Evolutionary conservation across 1,140 invertebrate genomes (phyloP).

Genomic region (Drosophila repleta): DNA sequence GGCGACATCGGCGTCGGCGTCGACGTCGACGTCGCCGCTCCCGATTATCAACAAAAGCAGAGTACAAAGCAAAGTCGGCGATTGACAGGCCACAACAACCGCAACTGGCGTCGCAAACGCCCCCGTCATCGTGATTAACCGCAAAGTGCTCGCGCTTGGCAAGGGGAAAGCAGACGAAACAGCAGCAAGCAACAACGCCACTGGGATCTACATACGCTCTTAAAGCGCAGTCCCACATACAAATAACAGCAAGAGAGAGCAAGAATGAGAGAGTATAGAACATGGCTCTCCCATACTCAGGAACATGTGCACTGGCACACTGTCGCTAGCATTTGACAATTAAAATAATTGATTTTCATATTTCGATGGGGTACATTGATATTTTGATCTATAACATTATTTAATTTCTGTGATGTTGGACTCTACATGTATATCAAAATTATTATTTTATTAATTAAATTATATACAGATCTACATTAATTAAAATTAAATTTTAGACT

Average conservation of each 20-base stretch:
- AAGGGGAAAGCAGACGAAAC: background rate
- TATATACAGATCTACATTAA: no score
- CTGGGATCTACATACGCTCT: constrained; percentile 51
- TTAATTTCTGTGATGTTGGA: no score
- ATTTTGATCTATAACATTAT: background rate
- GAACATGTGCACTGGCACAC: constrained; percentile 43
- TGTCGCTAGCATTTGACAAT: constrained; percentile 12
- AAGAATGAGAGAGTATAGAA: constrained; percentile 6
- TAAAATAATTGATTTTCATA: no score
- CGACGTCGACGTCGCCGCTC: constrained; percentile 15
- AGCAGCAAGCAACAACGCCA: background rate
- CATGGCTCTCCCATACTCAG: constrained; percentile 15
- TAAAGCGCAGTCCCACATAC: constrained; percentile 26
- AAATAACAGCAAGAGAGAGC: constrained; percentile 25
- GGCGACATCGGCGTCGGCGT: constrained; percentile 1
- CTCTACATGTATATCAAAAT: no score
- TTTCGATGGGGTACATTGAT: background rate
- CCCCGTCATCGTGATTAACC: constrained; percentile 60
- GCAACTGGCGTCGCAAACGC: constrained; percentile 48
- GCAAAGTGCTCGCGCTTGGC: constrained; percentile 40
- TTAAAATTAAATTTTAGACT: no score
- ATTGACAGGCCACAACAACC: constrained; percentile 61
- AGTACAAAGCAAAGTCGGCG: constrained; percentile 48
- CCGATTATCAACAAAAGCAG: constrained; percentile 57
- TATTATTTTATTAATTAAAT: no score